phyloP scores from a whole-genome alignment of 1,140 invertebrate genomes.

The Drosophila lowei region DNA sequence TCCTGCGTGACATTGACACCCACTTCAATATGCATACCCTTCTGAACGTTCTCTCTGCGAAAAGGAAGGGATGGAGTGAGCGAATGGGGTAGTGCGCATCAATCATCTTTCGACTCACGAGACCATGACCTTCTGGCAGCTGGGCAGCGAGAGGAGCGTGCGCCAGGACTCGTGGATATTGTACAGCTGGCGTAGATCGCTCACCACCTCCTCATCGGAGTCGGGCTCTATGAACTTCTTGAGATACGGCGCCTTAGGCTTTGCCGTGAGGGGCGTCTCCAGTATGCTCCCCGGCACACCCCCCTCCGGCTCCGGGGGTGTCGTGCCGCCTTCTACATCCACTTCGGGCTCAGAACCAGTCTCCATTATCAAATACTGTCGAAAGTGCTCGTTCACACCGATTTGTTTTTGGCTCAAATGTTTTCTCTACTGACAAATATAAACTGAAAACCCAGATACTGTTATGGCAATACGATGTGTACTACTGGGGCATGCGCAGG shows the following conservation, averaged over 20 bases:
- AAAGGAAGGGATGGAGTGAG: neutral
- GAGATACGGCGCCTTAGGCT: constrained; percentile 41
- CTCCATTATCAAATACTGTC: neutral
- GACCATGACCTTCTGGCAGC: constrained; percentile 72
- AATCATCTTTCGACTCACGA: constrained; percentile 42
- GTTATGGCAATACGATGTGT: constrained; percentile 56
- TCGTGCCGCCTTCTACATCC: neutral
- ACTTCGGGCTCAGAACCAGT: neutral
- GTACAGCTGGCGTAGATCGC: constrained; percentile 42
- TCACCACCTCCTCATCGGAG: constrained; percentile 57
- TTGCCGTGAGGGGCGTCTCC: neutral
- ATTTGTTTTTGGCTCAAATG: constrained; percentile 5
- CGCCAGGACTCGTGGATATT: constrained; percentile 71
- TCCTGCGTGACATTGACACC: constrained; percentile 87
- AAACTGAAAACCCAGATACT: constrained; percentile 18
- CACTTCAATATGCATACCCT: constrained; percentile 84
- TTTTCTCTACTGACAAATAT: constrained; percentile 17
- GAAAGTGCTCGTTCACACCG: neutral
- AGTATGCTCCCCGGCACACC: neutral
- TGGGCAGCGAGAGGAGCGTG: constrained; percentile 54
- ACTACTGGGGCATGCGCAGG: constrained; percentile 45
- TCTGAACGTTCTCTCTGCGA: constrained; percentile 70
- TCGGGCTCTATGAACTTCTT: constrained; percentile 60
- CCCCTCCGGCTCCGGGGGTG: neutral
- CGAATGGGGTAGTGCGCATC: neutral